phyloP scores from a whole-genome alignment of 2,113 vertebrate species.

The Malurus elegans region DNA sequence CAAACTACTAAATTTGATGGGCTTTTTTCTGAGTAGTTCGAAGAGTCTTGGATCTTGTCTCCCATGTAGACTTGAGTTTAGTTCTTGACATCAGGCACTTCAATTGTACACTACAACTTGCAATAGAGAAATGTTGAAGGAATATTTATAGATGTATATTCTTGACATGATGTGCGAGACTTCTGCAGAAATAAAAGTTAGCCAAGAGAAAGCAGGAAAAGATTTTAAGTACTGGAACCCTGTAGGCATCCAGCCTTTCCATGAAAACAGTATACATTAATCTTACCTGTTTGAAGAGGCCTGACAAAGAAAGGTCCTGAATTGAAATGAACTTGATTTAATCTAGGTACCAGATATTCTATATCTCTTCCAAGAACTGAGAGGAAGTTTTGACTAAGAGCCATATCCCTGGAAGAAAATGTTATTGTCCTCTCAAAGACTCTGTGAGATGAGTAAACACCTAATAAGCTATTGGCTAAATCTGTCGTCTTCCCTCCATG shows the following conservation, averaged over 20 bases:
- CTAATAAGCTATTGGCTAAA: background rate
- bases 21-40: background rate
- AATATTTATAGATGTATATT: slow-evolving; percentile 23
- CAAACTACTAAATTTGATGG: background rate
- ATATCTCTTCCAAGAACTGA: background rate
- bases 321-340: background rate
- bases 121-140: background rate
- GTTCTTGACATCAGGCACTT: background rate
- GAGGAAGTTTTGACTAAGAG: background rate
- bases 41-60: background rate
- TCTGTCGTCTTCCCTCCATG: background rate
- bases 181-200: slow-evolving; percentile 3
- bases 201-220: background rate
- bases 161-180: background rate
- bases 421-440: background rate
- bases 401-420: background rate
- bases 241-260: background rate
- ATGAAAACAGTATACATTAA: background rate
- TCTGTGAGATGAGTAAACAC: background rate
- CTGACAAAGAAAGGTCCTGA: background rate
- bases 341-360: background rate
- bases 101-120: background rate
- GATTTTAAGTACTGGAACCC: background rate
- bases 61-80: background rate
- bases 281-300: background rate